phyloP scores from a whole-genome alignment of 2,797 vertebrate species.

The Botia almorhae region DNA sequence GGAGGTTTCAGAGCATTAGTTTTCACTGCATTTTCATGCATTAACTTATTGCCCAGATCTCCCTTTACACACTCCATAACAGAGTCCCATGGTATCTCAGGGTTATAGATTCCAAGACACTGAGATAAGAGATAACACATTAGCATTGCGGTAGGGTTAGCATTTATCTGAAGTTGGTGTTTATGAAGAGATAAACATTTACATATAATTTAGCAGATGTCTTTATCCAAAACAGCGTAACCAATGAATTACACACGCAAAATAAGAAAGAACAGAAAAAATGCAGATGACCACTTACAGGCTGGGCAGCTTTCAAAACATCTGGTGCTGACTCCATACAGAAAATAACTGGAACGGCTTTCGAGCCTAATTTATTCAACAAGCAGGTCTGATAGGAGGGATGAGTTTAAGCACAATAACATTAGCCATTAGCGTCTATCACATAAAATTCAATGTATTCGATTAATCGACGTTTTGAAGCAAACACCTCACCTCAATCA shows the following conservation, averaged over 20 bases:
- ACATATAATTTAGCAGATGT: not conserved
- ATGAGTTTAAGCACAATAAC: not conserved
- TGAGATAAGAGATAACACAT: slow-evolving; percentile 60
- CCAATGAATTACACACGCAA: no score
- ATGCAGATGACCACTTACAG: slow-evolving; percentile 60
- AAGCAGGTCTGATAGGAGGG: slow-evolving; percentile 81
- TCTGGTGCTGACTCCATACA: slow-evolving; percentile 82
- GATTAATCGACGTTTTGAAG: not conserved
- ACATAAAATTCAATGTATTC: not conserved
- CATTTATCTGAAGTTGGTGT: not conserved
- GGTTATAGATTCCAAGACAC: slow-evolving; percentile 79
- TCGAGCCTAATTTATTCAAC: slow-evolving; percentile 62
- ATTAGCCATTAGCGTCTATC: not conserved
- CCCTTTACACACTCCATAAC: slow-evolving; percentile 80
- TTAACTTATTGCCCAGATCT: slow-evolving; percentile 79
- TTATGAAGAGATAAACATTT: not conserved
- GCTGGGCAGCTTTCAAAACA: slow-evolving; percentile 68
- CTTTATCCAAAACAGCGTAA: no score
- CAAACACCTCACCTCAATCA: slow-evolving; percentile 83
- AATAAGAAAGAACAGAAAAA: not conserved
- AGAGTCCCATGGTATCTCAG: slow-evolving; percentile 50
- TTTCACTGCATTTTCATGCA: slow-evolving; percentile 86
- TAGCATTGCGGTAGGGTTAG: not conserved
- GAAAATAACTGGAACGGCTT: slow-evolving; percentile 72
- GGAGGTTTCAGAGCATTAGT: slow-evolving; percentile 80